Conservation (phyloP, 2,797 vertebrate species). For the Poecilia gillii region DNA sequence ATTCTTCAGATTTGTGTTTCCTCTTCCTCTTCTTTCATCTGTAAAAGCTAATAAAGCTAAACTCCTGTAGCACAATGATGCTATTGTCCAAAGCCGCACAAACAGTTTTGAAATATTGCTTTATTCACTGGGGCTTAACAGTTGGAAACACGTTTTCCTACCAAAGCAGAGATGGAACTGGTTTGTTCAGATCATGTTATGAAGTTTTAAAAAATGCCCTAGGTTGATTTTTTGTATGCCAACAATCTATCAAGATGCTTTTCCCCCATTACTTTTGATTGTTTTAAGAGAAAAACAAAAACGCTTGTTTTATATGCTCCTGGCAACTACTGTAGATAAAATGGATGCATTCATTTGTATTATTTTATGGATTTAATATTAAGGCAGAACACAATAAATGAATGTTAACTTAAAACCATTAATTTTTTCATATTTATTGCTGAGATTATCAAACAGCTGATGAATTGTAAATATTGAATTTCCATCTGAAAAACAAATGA, state of each 20-base stretch:
- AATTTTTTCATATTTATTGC: background rate
- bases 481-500: background rate
- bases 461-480: background rate
- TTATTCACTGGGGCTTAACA: background rate
- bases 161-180: background rate
- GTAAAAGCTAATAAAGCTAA: conserved; percentile 8
- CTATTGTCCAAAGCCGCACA: conserved; percentile 14
- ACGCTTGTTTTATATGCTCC: background rate
- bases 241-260: background rate
- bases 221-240: background rate
- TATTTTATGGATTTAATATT: background rate
- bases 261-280: background rate
- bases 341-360: background rate
- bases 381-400: background rate
- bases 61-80: conserved; percentile 12
- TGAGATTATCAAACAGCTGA: background rate
- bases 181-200: background rate
- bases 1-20: conserved; percentile 25
- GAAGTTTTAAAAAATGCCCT: background rate
- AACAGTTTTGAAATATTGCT: background rate
- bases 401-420: background rate
- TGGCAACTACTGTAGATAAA: background rate
- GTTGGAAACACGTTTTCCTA: background rate
- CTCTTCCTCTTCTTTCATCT: conserved; percentile 36
- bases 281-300: background rate